Base-by-base conservation (phyloP, 2,797 vertebrate genomes). In the Coregonus ussuriensis region DNA sequence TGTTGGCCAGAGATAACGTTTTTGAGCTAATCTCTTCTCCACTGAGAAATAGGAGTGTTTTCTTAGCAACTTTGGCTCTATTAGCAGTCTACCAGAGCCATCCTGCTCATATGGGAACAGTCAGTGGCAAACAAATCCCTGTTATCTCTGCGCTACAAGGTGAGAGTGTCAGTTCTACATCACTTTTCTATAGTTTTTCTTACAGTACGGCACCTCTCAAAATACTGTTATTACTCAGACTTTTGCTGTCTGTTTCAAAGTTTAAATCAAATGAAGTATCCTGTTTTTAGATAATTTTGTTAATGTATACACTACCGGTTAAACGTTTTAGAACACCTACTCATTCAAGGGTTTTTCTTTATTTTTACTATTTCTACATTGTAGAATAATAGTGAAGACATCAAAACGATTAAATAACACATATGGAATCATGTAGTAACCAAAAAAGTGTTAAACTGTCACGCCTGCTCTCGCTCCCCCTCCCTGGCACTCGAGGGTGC, bases 1-100 rank as follows among this genome's bases (percentile, higher is more conserved):
- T 63, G 56, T 11, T 51, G 37, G 2, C 3, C 37, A 41, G 72
- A 63, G 56, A 74, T 74, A 74, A 66, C 6, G 59, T 29, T 35
- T 74, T 31, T 74, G 62, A 74, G 41, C 35, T 29, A 25, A 56
- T 77, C 37, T 41, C n/a, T 72, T n/a, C 37, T 68, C 37, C 54
- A 16, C 6, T 62, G 62, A 66, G 29, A 21, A 31, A 66, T 14
- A n/a, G 52, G 59, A 63, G n/a, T 21, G 59, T 59, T 65, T 25
- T 65, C 56, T 63, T 6, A 72, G n/a, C 63, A 9, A 33, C 47
- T 35, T 29, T 52, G 29, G 31, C 29, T 65, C 66, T 56, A 18
- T 75, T 53, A 47, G 67, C 13, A 63, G 7, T 33, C 62, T 52
- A 9, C 65, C 59, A 65, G 54, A n/a, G 35, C 63, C 18, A 74